Evolutionary conservation across 2,797 vertebrate species (phyloP), one percentile per base, ranked within the genome.

Genomic region (Coendou prehensilis): DNA sequence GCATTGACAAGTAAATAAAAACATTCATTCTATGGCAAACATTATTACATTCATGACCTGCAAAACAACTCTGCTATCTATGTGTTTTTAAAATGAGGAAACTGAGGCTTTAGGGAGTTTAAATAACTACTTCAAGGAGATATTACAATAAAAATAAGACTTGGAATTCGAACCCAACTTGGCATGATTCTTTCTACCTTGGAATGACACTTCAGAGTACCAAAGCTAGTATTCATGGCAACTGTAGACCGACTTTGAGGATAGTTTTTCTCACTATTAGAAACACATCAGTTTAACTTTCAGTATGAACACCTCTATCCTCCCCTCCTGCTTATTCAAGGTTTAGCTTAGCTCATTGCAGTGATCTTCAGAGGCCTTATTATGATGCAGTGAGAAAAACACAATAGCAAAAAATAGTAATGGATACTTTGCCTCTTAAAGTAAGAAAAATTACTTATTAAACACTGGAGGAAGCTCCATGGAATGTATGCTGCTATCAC

Each of bases 211-310:
- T 78, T 79, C 85, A 50, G 79, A 91, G n/a, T 56, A 76, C 75
- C 75, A 85, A 93, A 86, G 47, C 69, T 41, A 59, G 96, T 96
- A 95, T 95, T 96, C 96, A 95, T 97, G 92, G 95, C 93, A 97
- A 97, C 92, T 45, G 45, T 67, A 97, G 57, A 83, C 45, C 0
- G n/a, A 83, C 56, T 92, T 28, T 26, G 67, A 67, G 59, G 75
- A 73, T 87, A 47, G 47, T 80, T 92, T 96, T 95, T 64, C 75
- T 67, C 56, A 76, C 57, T 83, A 76, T 82, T 71, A 87, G 64
- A 64, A 93, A 76, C 52, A 87, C 3, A 18, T 41, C 56, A 84
- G 83, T 93, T 93, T 41, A 61, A 85, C 47, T 84, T 87, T 50
- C 10, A 13, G 50, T 59, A 26, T 56, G 82, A 92, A 71, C 54